Conservation (phyloP, 1,140 invertebrate genomes). For the Lordiphosa mommai region DNA sequence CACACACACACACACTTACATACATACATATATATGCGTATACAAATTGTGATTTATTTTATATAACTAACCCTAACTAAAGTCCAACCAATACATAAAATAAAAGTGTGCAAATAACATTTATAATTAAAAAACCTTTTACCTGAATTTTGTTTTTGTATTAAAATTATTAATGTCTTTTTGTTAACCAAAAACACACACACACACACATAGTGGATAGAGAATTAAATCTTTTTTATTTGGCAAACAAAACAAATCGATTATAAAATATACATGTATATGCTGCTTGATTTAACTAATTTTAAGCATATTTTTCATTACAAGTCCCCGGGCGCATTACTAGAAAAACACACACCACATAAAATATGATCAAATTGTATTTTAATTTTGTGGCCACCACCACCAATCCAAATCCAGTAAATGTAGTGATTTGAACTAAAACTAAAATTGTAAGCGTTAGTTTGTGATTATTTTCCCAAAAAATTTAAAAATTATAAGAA, state of each 20-base stretch:
- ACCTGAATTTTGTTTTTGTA: slow-evolving; percentile 42
- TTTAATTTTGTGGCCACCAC: slow-evolving; percentile 36
- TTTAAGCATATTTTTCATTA: slow-evolving; percentile 32
- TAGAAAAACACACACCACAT: too few relatives aligned
- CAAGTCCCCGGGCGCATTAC: too few relatives aligned
- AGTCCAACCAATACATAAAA: slow-evolving; percentile 12
- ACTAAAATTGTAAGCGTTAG: slow-evolving; percentile 30
- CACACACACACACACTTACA: too few relatives aligned
- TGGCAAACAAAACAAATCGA: slow-evolving; percentile 11
- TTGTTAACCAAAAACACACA: not conserved
- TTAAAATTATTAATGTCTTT: slow-evolving; percentile 5
- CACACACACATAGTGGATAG: not conserved
- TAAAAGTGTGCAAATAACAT: slow-evolving; percentile 5
- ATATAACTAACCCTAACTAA: slow-evolving; percentile 33
- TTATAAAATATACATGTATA: not conserved
- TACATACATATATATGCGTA: slow-evolving; percentile 57
- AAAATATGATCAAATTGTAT: slow-evolving; percentile 33
- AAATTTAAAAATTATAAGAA: slow-evolving; percentile 10
- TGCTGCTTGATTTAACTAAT: slow-evolving; percentile 66
- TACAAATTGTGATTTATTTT: slow-evolving; percentile 75
- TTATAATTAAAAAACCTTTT: slow-evolving; percentile 26
- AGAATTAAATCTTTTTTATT: slow-evolving; percentile 16
- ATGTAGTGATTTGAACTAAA: slow-evolving; percentile 32
- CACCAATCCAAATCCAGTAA: slow-evolving; percentile 23
- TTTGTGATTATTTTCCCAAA: slow-evolving; percentile 55